Evolutionary conservation across 2,113 vertebrate genomes (phyloP).

Genomic region (Callopanchax toddi): DNA sequence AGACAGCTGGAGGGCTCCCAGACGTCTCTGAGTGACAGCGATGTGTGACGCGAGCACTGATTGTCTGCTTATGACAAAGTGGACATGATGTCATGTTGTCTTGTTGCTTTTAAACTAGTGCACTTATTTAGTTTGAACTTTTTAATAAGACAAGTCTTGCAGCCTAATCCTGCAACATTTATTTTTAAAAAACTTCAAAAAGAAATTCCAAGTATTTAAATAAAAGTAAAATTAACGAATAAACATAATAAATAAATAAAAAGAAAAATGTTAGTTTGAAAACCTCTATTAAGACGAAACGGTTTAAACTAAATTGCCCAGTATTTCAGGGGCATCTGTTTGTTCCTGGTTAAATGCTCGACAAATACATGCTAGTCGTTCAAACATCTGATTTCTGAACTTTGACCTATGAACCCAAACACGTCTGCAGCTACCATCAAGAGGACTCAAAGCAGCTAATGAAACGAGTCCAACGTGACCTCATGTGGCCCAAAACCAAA

Average conservation of each 20-base stretch:
- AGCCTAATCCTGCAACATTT: too few species aligned
- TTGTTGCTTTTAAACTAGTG: too few species aligned
- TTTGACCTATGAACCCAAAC: slow-evolving; percentile 50
- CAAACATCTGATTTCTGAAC: slow-evolving; percentile 53
- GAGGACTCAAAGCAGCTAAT: slow-evolving; percentile 30
- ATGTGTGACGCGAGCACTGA: slow-evolving; percentile 30
- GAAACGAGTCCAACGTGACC: slow-evolving; percentile 36
- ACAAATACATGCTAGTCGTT: slow-evolving; percentile 34
- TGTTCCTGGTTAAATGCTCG: not conserved
- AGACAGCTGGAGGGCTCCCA: slow-evolving; percentile 64
- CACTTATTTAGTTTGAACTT: too few species aligned
- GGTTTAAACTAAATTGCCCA: too few species aligned
- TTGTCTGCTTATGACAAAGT: slow-evolving; percentile 56
- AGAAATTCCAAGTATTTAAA: too few species aligned
- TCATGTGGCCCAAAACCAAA: slow-evolving; percentile 26
- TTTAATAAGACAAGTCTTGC: too few species aligned
- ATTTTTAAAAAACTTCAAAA: too few species aligned
- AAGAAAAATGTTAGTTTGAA: too few species aligned
- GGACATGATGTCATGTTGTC: slow-evolving; percentile 30
- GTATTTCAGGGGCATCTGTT: too few species aligned
- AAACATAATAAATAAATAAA: too few species aligned
- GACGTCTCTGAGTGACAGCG: slow-evolving; percentile 45
- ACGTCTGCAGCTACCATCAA: slow-evolving; percentile 47
- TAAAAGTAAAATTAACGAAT: too few species aligned
- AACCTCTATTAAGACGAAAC: too few species aligned